These are phyloP conservation scores for Halictus ligatus DNA, from an alignment of 2,888 invertebrate species.

Conservation along the genomic window DNA sequence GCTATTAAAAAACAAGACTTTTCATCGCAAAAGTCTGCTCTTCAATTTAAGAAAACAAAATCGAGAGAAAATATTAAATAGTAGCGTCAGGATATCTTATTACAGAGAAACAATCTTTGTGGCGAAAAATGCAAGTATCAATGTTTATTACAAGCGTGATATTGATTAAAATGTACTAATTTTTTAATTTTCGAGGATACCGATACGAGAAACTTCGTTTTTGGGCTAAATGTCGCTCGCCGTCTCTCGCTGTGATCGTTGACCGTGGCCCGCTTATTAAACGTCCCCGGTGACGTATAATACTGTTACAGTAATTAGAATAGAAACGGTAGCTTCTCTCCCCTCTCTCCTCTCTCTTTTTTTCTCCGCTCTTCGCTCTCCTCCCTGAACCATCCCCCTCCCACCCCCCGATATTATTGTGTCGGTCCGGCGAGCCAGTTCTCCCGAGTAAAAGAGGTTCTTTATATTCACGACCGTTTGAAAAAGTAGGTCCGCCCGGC, in stretches of 20 bases:
- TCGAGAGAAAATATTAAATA: too few species aligned
- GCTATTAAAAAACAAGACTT: too few species aligned
- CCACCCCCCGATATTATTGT: slow-evolving; percentile 31
- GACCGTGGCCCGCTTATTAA: slow-evolving; percentile 51
- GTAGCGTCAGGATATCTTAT: too few species aligned
- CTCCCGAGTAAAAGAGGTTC: slow-evolving; percentile 37
- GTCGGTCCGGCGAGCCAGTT: slow-evolving; percentile 14
- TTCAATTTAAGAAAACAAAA: too few species aligned
- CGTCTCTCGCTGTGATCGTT: slow-evolving; percentile 40
- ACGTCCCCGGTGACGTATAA: slow-evolving; percentile 44
- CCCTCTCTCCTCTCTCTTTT: not conserved
- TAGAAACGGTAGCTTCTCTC: slow-evolving; percentile 18
- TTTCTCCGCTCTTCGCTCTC: not conserved
- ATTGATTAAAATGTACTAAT: too few species aligned
- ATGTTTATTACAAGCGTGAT: too few species aligned
- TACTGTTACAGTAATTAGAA: slow-evolving; percentile 61
- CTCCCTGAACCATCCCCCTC: not conserved
- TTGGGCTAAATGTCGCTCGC: too few species aligned
- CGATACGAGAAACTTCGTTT: too few species aligned
- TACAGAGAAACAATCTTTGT: too few species aligned
- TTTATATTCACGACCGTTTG: slow-evolving; percentile 44
- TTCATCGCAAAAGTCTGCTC: too few species aligned
- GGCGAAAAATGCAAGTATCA: too few species aligned
- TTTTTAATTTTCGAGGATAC: too few species aligned
- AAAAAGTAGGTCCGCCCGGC: slow-evolving; percentile 41